Percentiles rank a stretch among this genome's conserved stretches.
phyloP scores from a whole-genome alignment of 2,888 invertebrate species.

The Acanthosepion lycidas region DNA sequence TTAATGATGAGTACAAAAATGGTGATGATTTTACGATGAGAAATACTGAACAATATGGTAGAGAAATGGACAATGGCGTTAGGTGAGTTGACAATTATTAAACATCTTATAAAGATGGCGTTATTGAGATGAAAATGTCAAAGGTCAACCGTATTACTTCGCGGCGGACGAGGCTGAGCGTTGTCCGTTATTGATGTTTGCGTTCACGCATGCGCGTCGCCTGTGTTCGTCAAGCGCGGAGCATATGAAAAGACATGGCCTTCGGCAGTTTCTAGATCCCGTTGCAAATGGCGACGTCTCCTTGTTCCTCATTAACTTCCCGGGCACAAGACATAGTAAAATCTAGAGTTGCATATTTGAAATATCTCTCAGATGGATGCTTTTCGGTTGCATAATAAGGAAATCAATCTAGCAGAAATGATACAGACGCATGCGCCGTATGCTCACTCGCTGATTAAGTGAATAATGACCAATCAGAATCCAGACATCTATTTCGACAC shows the following conservation, averaged over 20 bases:
- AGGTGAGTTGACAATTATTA: background rate
- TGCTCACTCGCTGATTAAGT: background rate
- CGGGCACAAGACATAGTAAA: background rate
- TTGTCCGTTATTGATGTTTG: background rate
- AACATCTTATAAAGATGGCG: conserved; percentile 21
- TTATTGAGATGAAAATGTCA: background rate
- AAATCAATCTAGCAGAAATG: background rate
- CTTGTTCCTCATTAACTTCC: background rate
- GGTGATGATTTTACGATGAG: background rate
- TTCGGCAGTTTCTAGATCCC: background rate
- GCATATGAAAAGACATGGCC: background rate
- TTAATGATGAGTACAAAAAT: background rate
- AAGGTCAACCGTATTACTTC: background rate
- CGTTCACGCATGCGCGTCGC: background rate
- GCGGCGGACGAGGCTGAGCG: background rate
- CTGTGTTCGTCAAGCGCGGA: background rate
- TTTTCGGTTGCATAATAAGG: background rate
- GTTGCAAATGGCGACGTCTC: background rate
- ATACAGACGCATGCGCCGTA: background rate
- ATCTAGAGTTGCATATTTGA: background rate
- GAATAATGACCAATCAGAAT: background rate
- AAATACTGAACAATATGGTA: background rate
- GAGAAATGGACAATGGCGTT: background rate
- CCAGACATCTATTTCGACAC: too few species aligned
- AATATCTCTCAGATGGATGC: background rate